Conservation (phyloP, 2,888 invertebrate genomes). For the Chloroclystis v-ata region DNA sequence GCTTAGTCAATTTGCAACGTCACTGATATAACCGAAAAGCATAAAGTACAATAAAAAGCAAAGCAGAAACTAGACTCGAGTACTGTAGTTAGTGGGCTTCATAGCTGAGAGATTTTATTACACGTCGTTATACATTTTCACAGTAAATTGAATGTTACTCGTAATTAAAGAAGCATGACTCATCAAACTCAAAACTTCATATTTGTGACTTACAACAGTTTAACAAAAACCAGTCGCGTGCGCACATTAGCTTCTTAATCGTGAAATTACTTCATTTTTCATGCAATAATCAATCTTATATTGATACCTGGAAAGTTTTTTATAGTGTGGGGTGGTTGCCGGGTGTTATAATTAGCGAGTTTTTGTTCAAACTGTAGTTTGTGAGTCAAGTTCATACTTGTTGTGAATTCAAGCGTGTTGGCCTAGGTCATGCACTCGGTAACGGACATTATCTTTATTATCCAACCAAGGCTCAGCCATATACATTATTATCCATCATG, state of each 20-base stretch:
- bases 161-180: constrained; percentile 7
- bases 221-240: constrained; percentile 40
- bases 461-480: no score
- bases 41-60: no score
- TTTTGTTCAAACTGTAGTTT: constrained; percentile 32
- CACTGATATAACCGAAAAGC: no score
- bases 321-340: constrained; percentile 24
- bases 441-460: no score
- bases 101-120: no score
- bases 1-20: no score
- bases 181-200: constrained; percentile 16
- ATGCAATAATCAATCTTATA: constrained; percentile 23
- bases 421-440: constrained; percentile 21
- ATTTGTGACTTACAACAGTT: constrained; percentile 31
- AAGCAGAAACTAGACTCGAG: no score
- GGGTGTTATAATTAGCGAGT: constrained; percentile 33
- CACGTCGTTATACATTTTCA: no score
- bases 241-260: constrained; percentile 31
- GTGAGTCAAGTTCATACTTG: constrained; percentile 54
- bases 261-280: constrained; percentile 12
- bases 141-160: no score
- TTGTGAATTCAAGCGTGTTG: constrained; percentile 36
- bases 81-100: no score
- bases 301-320: neutral
- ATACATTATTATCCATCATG: no score